phyloP scores from a whole-genome alignment of 2,888 invertebrate species.

The Nycteola revayana region DNA sequence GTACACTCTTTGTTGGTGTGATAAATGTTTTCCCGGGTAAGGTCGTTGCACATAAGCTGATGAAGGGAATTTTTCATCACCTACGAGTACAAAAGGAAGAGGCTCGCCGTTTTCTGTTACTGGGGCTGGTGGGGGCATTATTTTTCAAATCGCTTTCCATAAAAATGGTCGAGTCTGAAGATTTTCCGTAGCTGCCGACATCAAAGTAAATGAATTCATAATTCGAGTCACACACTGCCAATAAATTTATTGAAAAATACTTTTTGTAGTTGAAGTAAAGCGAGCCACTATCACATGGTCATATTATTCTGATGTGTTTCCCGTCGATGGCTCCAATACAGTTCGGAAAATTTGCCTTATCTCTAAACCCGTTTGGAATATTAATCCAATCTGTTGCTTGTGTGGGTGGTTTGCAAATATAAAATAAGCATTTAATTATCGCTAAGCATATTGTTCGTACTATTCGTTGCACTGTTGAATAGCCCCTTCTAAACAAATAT shows the following conservation, averaged over 20 bases:
- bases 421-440: slow-evolving; percentile 18
- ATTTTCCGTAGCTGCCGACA: slow-evolving; percentile 24
- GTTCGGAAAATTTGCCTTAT: slow-evolving; percentile 17
- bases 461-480: slow-evolving; percentile 15
- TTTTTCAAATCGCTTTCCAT: slow-evolving; percentile 10
- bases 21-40: slow-evolving; percentile 13
- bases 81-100: slow-evolving; percentile 22
- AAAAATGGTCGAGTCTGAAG: slow-evolving; percentile 14
- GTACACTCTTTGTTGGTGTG: slow-evolving; percentile 13
- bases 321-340: slow-evolving; percentile 9
- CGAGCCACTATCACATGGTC: slow-evolving; percentile 19
- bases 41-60: slow-evolving; percentile 18
- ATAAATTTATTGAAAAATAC: slow-evolving; percentile 22
- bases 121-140: slow-evolving; percentile 9
- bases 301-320: slow-evolving; percentile 16
- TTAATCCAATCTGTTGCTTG: slow-evolving; percentile 17
- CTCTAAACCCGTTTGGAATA: slow-evolving; percentile 15
- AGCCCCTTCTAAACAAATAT: slow-evolving; percentile 19
- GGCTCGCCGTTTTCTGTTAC: slow-evolving; percentile 13
- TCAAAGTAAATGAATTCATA: slow-evolving; percentile 22
- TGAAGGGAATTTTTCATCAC: slow-evolving; percentile 22
- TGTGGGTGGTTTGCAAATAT: slow-evolving; percentile 26
- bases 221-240: slow-evolving; percentile 22
- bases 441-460: slow-evolving; percentile 17
- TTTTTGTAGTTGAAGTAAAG: slow-evolving; percentile 17